A percentile compares a stretch with the other conserved stretches of the same genome.
These are phyloP conservation scores for Galago senegalensis DNA, from an alignment of 2,797 vertebrate genomes.

Conservation along the genomic window DNA sequence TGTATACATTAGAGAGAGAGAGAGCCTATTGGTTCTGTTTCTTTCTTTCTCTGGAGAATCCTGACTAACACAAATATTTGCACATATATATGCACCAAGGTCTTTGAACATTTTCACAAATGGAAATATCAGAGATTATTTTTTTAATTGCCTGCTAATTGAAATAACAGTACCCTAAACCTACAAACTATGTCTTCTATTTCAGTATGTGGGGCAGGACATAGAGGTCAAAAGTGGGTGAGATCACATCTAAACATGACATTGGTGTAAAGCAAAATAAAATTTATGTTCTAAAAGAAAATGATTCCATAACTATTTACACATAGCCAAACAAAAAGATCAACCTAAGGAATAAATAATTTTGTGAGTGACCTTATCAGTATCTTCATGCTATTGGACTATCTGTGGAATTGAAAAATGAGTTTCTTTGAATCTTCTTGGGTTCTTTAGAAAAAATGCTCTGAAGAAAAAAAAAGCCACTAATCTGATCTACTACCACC, in stretches of 20 bases:
- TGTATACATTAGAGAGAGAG: background rate
- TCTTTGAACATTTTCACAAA: slow-evolving; percentile 5
- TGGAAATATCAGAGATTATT: slow-evolving; percentile 7
- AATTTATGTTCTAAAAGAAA: slow-evolving; percentile 11
- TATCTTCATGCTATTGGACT: background rate
- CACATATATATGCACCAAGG: background rate
- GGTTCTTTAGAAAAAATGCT: slow-evolving; percentile 6
- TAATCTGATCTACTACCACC: background rate
- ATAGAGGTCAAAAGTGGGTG: background rate
- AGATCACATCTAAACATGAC: background rate
- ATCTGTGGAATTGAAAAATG: background rate
- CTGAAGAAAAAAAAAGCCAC: background rate
- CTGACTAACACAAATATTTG: slow-evolving; percentile 21
- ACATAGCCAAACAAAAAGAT: background rate
- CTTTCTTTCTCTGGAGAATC: background rate
- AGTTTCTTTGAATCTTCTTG: background rate
- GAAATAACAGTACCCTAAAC: background rate
- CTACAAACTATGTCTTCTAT: background rate
- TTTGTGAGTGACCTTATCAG: background rate
- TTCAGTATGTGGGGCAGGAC: background rate
- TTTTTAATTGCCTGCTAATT: slow-evolving; percentile 8
- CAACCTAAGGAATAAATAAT: background rate
- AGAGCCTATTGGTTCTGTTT: background rate
- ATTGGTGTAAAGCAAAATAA: slow-evolving; percentile 26
- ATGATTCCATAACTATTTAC: background rate